Evolutionary conservation across 2,113 vertebrate genomes (phyloP).

Genomic region (Cyanoramphus novaezelandiae): DNA sequence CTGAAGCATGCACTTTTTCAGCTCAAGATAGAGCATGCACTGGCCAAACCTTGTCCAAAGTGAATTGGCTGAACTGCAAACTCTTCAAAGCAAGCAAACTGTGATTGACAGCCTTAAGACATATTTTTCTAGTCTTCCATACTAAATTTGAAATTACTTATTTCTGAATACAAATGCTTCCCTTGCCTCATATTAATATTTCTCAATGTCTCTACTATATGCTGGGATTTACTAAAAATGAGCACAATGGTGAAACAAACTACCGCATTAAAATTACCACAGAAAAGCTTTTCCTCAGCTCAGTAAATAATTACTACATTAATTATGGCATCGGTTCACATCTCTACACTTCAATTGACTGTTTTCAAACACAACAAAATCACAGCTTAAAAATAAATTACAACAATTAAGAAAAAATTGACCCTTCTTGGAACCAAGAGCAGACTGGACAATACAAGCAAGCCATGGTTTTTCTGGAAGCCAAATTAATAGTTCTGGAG

Average conservation of each 20-base stretch:
- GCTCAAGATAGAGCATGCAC: not conserved
- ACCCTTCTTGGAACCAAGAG: not conserved
- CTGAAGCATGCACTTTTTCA: not conserved
- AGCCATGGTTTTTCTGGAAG: not conserved
- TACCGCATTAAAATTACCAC: not conserved
- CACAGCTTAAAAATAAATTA: not conserved
- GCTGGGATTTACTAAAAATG: not conserved
- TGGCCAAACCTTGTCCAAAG: not conserved
- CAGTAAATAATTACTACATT: not conserved
- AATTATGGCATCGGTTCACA: not conserved
- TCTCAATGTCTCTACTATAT: not conserved
- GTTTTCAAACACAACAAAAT: not conserved
- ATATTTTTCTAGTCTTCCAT: not conserved
- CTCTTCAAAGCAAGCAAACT: not conserved
- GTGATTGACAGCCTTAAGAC: not conserved
- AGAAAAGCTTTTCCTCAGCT: not conserved
- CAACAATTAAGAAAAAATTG: not conserved
- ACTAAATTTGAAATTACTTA: not conserved
- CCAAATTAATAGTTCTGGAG: not conserved
- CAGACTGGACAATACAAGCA: not conserved
- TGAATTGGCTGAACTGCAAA: not conserved
- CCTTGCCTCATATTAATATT: not conserved
- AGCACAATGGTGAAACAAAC: not conserved
- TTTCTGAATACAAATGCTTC: not conserved
- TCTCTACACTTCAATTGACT: not conserved